These are phyloP conservation scores for Drosophila orosa DNA, from an alignment of 1,140 invertebrate species.

Conservation along the genomic window DNA sequence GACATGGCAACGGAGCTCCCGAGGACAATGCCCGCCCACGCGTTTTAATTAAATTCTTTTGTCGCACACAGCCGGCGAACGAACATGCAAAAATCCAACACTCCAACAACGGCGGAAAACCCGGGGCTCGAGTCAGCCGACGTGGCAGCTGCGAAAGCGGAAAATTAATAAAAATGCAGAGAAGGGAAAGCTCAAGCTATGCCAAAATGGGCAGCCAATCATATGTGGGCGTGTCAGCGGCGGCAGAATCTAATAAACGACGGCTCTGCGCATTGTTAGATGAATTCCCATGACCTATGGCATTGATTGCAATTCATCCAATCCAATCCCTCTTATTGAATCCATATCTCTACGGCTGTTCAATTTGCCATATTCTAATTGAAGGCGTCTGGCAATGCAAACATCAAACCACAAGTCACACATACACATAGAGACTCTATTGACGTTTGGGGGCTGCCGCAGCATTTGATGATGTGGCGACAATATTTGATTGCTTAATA, in stretches of 20 bases:
- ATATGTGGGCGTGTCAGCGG: slow-evolving; percentile 20
- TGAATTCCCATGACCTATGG: slow-evolving; percentile 38
- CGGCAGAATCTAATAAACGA: slow-evolving; percentile 44
- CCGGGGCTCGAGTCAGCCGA: not conserved
- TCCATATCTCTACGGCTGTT: slow-evolving; percentile 47
- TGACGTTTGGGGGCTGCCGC: slow-evolving; percentile 54
- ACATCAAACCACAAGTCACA: slow-evolving; percentile 37
- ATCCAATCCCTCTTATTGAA: slow-evolving; percentile 17
- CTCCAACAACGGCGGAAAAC: slow-evolving; percentile 27
- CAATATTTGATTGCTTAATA: slow-evolving; percentile 81
- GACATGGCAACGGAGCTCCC: slow-evolving; percentile 15
- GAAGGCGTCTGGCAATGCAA: slow-evolving; percentile 44
- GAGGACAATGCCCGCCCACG: slow-evolving; percentile 59
- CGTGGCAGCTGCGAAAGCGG: slow-evolving; percentile 23
- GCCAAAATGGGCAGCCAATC: slow-evolving; percentile 30
- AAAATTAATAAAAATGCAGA: slow-evolving; percentile 57
- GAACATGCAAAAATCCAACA: slow-evolving; percentile 69
- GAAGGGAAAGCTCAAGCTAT: slow-evolving; percentile 1
- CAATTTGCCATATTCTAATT: slow-evolving; percentile 72
- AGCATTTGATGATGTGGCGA: slow-evolving; percentile 77
- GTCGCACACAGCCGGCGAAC: slow-evolving; percentile 42
- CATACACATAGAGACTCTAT: slow-evolving; percentile 21
- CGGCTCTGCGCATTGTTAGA: slow-evolving; percentile 40
- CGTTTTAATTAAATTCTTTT: slow-evolving; percentile 80
- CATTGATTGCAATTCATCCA: slow-evolving; percentile 53